Evolutionary conservation across 1,140 invertebrate species (phyloP), one percentile per base, ranked within the genome.

Genomic region (Lasaia peninsularis): DNA sequence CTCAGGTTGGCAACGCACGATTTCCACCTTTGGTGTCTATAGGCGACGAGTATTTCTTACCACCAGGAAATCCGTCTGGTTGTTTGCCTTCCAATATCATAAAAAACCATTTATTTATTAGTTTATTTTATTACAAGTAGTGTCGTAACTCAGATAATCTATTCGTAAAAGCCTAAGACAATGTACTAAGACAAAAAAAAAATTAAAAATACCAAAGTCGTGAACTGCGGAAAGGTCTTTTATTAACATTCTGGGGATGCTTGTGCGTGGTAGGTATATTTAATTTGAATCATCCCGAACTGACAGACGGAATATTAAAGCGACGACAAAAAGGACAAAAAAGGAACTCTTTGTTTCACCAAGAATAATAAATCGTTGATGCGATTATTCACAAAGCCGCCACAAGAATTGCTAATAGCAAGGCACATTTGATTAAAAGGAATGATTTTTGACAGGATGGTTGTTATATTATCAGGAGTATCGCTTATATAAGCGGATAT

Each of bases 221-320:
- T 67, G 77, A 67, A 64, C 53, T 65, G 62, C 68, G 62, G n/a
- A n/a, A n/a, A n/a, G n/a, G n/a, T n/a, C n/a, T n/a, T 69, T 75
- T 63, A 68, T 81, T 85, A 75, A 58, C 76, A 87, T 84, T 78
- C 80, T 77, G 63, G 55, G 56, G 63, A 63, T 59, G 68, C 56
- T 58, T 62, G 58, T 67, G 69, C 62, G 76, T 75, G 76, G 77
- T 78, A 78, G 81, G 77, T 80, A 77, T 85, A 80, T 80, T 80
- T 85, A 83, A 86, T 85, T 78, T 83, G 75, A 85, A 85, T 86
- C 81, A 86, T 80, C 74, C 74, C 62, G 61, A 71, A 73, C 73
- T 74, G 70, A 84, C 75, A 83, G 83, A 86, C 80, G 78, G 80
- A 80, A 82, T 80, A 72, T 82, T 75, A 81, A 78, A 83, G 67